Conservation (phyloP, 2,888 invertebrate species). For the Myopa testacea region DNA sequence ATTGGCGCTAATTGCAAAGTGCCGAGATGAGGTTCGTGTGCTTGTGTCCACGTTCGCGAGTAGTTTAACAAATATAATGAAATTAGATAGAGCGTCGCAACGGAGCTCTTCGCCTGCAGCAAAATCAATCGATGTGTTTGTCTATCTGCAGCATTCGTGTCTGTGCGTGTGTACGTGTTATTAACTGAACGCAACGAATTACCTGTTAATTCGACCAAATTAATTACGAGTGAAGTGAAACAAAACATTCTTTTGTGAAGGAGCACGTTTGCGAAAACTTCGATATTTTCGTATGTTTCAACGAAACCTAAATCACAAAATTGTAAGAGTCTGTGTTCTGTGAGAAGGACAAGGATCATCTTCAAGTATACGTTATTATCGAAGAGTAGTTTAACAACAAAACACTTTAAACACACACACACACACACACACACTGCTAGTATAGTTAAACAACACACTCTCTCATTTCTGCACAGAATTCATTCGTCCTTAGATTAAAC, state of each 20-base stretch:
- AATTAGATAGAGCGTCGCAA: background rate
- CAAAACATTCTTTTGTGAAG: too few relatives aligned
- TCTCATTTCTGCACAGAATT: background rate
- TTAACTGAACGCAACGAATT: background rate
- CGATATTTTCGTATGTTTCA: too few relatives aligned
- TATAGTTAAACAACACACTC: too few relatives aligned
- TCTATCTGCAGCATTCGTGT: background rate
- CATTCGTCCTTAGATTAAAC: background rate
- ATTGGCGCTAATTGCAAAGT: slow-evolving; percentile 23
- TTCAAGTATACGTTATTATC: too few relatives aligned
- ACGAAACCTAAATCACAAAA: too few relatives aligned
- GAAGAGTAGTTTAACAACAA: background rate
- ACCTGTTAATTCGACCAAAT: too few relatives aligned
- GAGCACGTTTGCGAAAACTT: too few relatives aligned
- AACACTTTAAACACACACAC: background rate
- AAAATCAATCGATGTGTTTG: slow-evolving; percentile 4
- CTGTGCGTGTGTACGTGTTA: background rate
- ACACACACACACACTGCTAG: background rate
- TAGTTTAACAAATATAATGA: slow-evolving; percentile 12
- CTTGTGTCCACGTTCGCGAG: background rate
- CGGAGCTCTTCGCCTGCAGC: background rate
- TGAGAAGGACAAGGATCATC: too few relatives aligned
- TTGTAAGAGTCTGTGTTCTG: too few relatives aligned
- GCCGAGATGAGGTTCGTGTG: background rate
- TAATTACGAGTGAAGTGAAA: too few relatives aligned